Evolutionary conservation across 2,113 vertebrate genomes (phyloP), one percentile per base, ranked within the genome.

Genomic region (Eubucco bourcierii): DNA sequence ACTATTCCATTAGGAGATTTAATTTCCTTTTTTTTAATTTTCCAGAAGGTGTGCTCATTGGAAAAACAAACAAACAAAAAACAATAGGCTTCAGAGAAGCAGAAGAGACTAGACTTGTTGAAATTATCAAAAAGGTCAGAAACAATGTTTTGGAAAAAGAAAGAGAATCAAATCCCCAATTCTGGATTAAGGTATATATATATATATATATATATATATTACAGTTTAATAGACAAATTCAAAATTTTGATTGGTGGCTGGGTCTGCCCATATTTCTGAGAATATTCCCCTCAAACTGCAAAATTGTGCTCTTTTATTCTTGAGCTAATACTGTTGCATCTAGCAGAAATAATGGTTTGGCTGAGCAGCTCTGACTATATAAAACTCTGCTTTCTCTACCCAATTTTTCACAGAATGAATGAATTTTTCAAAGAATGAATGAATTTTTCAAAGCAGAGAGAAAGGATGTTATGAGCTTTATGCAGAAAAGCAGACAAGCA

Each of bases 401-500:
- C 13, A 14, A 10, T 79, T 84, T 81, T 81, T 70, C 50, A 63
- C 11, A 59, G 55, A 90, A 76, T 29, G 18, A 65, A 90, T 83
- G 7, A 80, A 24, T 84, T 94, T 84, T 94, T 70, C 50, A 63
- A 11, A 59, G 55, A 90, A 76, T 29, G 18, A 65, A 90, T 83
- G 6, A 80, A 27, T 84, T 94, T 84, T 93, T 88, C 50, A 33
- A 74, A 88, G 37, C 27, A 52, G 15, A 64, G 37, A 80, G 33
- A 77, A 83, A 76, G 8, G 21, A 41, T 87, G 24, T 68, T 86
- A 50, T 14, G 27, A 59, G 29, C 10, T 86, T 91, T 75, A 92
- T 63, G 19, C 21, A 88, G 50, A 72, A 84, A 84, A 81, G 20
- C 12, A 66, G 60, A 75, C 27, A 68, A 75, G 17, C 10, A 73